phyloP scores from a whole-genome alignment of 1,140 invertebrate genomes.

The Lordiphosa clarofinis region DNA sequence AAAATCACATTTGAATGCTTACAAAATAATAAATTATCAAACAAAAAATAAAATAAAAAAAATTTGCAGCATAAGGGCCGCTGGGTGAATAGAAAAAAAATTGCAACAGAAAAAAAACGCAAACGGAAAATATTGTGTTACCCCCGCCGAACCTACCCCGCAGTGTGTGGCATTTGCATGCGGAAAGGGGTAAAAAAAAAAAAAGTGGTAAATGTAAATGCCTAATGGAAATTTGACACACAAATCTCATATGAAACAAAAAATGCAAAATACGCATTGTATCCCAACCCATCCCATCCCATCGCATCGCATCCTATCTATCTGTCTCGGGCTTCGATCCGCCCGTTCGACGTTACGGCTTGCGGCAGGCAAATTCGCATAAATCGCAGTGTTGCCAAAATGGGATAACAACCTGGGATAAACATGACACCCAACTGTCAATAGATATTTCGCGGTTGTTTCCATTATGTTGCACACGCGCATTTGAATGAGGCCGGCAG shows the following conservation, averaged over 20 bases:
- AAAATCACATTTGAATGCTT: slow-evolving; percentile 79
- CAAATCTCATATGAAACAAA: slow-evolving; percentile 73
- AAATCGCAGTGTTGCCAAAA: slow-evolving; percentile 79
- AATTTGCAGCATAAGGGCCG: slow-evolving; percentile 54
- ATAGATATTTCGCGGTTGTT: slow-evolving; percentile 80
- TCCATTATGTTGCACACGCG: slow-evolving; percentile 75
- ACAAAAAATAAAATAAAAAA: slow-evolving; percentile 40
- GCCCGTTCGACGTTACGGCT: slow-evolving; percentile 45
- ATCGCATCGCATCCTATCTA: too few relatives aligned
- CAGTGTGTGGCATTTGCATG: slow-evolving; percentile 39
- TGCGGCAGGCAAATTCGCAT: slow-evolving; percentile 47
- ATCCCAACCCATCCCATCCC: slow-evolving; percentile 31
- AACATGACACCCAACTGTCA: slow-evolving; percentile 80
- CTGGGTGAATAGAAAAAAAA: slow-evolving; percentile 27
- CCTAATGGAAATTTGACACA: slow-evolving; percentile 79
- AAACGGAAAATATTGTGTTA: slow-evolving; percentile 55
- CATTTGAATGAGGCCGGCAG: slow-evolving; percentile 8
- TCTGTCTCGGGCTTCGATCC: slow-evolving; percentile 30
- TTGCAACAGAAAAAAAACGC: slow-evolving; percentile 34
- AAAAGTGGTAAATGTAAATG: slow-evolving; percentile 31
- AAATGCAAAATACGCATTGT: slow-evolving; percentile 72
- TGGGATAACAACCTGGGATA: slow-evolving; percentile 79
- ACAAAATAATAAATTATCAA: slow-evolving; percentile 80
- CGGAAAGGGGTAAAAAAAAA: slow-evolving; percentile 26
- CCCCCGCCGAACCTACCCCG: slow-evolving; percentile 43